phyloP scores from a whole-genome alignment of 2,888 invertebrate species.

The Leucophenga maculata region DNA sequence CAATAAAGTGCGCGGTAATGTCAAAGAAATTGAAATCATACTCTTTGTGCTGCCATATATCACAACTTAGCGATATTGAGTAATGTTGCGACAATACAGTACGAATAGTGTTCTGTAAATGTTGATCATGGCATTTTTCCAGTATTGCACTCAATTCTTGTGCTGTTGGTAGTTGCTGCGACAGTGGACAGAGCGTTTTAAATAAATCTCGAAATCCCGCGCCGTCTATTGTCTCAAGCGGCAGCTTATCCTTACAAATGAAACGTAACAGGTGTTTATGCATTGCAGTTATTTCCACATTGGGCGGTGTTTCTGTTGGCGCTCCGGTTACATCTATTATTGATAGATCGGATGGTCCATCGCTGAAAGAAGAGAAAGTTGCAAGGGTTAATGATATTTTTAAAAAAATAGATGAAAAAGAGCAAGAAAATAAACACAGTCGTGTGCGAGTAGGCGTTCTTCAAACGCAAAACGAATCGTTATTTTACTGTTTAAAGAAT shows the following conservation, averaged over 20 bases:
- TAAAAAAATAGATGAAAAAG: background rate
- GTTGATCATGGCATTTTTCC: background rate
- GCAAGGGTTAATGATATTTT: too few species aligned
- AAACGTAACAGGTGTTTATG: background rate
- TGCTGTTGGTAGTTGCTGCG: background rate
- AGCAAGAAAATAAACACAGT: too few species aligned
- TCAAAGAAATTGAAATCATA: background rate
- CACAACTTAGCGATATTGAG: slow-evolving; percentile 1
- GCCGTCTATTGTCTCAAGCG: slow-evolving; percentile 4
- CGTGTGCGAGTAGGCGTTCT: too few species aligned
- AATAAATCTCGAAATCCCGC: background rate
- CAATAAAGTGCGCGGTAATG: slow-evolving; percentile 1
- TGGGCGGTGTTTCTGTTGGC: too few species aligned
- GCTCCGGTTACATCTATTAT: too few species aligned
- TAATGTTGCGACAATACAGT: background rate
- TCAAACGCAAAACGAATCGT: too few species aligned
- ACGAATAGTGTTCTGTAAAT: background rate
- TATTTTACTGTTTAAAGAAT: too few species aligned
- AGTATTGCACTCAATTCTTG: background rate
- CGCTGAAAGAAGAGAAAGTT: background rate
- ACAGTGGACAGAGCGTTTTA: slow-evolving; percentile 1
- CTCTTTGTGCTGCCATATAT: background rate
- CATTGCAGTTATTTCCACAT: background rate
- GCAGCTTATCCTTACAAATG: background rate
- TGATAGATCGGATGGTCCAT: background rate